These are phyloP conservation scores for Rhagoletis pomonella DNA, from an alignment of 1,140 invertebrate genomes.

Conservation along the genomic window DNA sequence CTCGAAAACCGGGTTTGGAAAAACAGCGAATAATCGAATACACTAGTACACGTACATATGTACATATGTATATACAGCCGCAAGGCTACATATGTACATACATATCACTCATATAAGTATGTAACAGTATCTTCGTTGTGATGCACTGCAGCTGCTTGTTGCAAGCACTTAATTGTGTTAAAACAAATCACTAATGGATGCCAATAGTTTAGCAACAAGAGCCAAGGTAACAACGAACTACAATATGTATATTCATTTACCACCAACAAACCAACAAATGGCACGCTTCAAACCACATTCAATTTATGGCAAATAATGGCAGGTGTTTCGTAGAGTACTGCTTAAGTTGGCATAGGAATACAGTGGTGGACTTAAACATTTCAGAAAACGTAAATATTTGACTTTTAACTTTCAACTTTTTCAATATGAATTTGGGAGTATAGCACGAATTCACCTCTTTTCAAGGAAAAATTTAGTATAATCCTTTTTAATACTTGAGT, in stretches of 20 bases:
- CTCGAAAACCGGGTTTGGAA: too few species aligned
- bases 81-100: background rate
- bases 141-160: background rate
- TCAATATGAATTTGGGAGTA: too few species aligned
- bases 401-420: too few species aligned
- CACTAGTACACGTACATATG: background rate
- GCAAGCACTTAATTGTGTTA: conserved; percentile 61
- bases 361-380: background rate
- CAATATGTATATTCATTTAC: background rate
- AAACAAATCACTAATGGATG: conserved; percentile 72
- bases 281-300: background rate
- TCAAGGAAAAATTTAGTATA: too few species aligned
- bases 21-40: background rate
- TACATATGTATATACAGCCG: background rate
- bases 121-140: background rate
- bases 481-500: too few species aligned
- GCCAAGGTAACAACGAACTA: background rate
- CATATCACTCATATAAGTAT: background rate
- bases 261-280: background rate
- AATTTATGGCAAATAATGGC: background rate
- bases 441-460: too few species aligned
- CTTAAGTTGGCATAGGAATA: background rate
- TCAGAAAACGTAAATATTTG: too few species aligned
- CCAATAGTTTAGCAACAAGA: conserved; percentile 56
- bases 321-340: background rate